These are phyloP conservation scores for Sarcophaga bullata DNA, from an alignment of 1,140 invertebrate species.

Conservation along the genomic window DNA sequence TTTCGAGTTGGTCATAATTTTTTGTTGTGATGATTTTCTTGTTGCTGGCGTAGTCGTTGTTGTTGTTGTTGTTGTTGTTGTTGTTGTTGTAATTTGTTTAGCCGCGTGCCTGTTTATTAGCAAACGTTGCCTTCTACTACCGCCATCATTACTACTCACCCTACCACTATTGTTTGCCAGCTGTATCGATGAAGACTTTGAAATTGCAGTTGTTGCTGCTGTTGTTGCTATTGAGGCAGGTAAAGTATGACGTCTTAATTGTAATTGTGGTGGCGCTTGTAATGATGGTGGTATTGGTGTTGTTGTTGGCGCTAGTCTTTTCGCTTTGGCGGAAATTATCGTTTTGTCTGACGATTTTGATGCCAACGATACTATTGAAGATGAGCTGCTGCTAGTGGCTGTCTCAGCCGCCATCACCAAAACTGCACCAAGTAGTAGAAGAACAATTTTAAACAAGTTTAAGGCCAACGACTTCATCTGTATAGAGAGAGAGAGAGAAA, in stretches of 20 bases:
- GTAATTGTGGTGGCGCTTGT: constrained; percentile 43
- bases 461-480: constrained; percentile 65
- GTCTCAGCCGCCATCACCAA: constrained; percentile 8
- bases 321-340: not conserved
- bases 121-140: constrained; percentile 23
- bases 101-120: not conserved
- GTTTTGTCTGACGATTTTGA: constrained; percentile 31
- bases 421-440: constrained; percentile 45
- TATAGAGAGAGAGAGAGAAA: constrained; percentile 1
- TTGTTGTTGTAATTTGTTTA: constrained; percentile 28
- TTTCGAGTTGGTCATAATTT: not conserved
- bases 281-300: constrained; percentile 47
- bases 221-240: constrained; percentile 35
- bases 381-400: constrained; percentile 25
- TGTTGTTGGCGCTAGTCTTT: constrained; percentile 43
- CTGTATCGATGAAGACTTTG: not conserved
- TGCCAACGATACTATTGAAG: constrained; percentile 37
- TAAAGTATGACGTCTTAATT: constrained; percentile 44
- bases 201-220: constrained; percentile 37
- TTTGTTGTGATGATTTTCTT: not conserved
- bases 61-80: not conserved
- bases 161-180: not conserved
- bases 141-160: not conserved
- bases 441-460: constrained; percentile 59
- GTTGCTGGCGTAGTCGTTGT: not conserved